Evolutionary conservation across 2,113 vertebrate species (phyloP).

Genomic region (Apteryx mantelli): DNA sequence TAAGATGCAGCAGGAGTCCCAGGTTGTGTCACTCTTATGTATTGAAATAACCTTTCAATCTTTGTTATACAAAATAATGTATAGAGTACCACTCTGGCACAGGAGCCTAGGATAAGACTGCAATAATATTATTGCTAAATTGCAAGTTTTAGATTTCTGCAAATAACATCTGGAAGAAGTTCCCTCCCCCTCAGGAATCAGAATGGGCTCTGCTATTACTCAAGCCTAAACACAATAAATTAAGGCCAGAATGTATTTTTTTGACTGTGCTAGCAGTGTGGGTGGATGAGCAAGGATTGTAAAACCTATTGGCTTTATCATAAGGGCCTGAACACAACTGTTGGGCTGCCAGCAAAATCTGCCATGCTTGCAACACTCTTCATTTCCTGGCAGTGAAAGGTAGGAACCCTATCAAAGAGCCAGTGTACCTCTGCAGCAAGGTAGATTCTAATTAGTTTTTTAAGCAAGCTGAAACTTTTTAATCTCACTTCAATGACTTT

Average conservation of each 20-base stretch:
- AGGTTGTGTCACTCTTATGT: not conserved
- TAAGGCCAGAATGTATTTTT: not conserved
- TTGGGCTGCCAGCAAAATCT: conserved; percentile 25
- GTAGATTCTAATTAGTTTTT: not conserved
- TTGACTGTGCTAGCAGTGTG: not conserved
- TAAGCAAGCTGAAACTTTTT: not conserved
- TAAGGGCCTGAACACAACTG: not conserved
- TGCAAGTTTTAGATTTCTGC: not conserved
- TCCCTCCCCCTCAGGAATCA: conserved; percentile 15
- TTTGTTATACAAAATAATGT: not conserved
- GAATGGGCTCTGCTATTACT: not conserved
- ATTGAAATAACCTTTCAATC: not conserved
- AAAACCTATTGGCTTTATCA: not conserved
- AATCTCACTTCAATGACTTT: not conserved
- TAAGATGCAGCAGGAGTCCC: not conserved
- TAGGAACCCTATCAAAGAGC: not conserved
- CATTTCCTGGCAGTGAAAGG: not conserved
- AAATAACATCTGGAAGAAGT: conserved; percentile 7
- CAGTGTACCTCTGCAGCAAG: not conserved
- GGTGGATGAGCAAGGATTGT: conserved; percentile 9
- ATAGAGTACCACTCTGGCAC: not conserved
- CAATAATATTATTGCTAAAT: not conserved
- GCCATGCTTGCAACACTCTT: not conserved
- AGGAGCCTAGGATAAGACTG: not conserved
- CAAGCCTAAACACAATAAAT: conserved; percentile 23